Conservation (phyloP, 2,888 invertebrate genomes). For the Macrosoma leucophasiata region DNA sequence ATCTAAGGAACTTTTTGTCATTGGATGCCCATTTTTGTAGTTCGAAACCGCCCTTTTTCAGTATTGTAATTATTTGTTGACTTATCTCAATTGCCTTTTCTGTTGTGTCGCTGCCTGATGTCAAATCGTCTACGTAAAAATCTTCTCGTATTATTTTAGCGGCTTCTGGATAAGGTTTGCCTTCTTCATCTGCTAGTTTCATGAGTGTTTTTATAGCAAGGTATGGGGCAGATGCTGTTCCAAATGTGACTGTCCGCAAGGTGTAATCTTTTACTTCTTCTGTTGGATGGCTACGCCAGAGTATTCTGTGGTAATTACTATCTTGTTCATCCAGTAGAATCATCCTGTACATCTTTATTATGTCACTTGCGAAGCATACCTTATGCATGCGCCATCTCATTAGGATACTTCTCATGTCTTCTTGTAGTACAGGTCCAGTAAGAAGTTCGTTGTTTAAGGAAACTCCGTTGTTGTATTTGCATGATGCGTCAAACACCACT, state of each 20-base stretch:
- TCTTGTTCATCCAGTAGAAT: constrained; percentile 25
- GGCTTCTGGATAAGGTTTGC: constrained; percentile 11
- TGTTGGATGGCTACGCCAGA: constrained; percentile 13
- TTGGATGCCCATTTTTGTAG: constrained; percentile 26
- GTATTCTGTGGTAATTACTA: constrained; percentile 21
- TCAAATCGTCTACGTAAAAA: constrained; percentile 20
- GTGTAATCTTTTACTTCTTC: constrained; percentile 15
- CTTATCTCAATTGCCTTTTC: constrained; percentile 11
- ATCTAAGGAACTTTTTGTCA: constrained; percentile 16
- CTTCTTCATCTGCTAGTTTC: constrained; percentile 20
- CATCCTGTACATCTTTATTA: constrained; percentile 32
- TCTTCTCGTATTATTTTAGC: constrained; percentile 15
- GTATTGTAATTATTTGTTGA: constrained; percentile 9
- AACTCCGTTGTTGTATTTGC: constrained; percentile 6
- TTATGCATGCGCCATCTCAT: constrained; percentile 27
- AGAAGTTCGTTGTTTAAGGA: constrained; percentile 28
- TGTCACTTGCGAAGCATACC: constrained; percentile 27
- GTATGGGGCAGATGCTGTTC: constrained; percentile 25
- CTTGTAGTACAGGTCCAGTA: constrained; percentile 26
- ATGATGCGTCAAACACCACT: constrained; percentile 10
- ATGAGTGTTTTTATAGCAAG: constrained; percentile 19
- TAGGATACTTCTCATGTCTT: constrained; percentile 27
- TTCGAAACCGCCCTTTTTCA: constrained; percentile 19
- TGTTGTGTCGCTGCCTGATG: constrained; percentile 14
- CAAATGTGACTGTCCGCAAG: constrained; percentile 25